Base-by-base conservation (phyloP, 2,113 vertebrate species). In the Cryptoleucopteryx plumbea region DNA sequence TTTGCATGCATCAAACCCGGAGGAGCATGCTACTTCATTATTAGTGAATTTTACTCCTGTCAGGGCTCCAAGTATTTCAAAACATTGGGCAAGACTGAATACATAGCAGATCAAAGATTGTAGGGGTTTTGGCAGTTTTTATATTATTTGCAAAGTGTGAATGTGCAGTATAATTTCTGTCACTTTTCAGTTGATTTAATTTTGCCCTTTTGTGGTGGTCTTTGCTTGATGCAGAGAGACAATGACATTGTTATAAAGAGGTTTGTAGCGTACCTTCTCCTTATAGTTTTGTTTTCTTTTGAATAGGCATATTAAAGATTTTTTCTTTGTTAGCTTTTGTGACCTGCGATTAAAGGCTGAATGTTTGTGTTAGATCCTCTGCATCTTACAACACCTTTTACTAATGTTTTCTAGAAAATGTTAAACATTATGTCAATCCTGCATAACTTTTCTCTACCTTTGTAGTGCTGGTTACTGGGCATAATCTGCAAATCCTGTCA, bases 401-500 rank as follows among this genome's bases (percentile, higher is more conserved):
- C 40, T 91, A 53, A 65, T 2, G 1, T 80, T 80, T 68, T 27
- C 67, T 80, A 61, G 20, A 81, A 91, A 86, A 90, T 61, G 48
- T 52, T 88, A 61, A 88, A 66, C 20, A 4, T 63, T 55, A 29
- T 73, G 34, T 72, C 53, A 91, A 8, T 63, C n/a, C 86, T 83
- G 40, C 23, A 19, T 94, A 52, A 92, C 42, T 88, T 88, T 62
- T 74, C 43, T 66, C 18, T 72, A 18, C 53, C 67, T 91, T 80
- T 68, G 48, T 88, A 42, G 10, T 73, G 34, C 48, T 75, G 59
- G 45, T 93, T 86, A 83, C 58, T 83, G 63, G 68, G 48, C 42
- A 43, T 82, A 91, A 61, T 93, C 63, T 89, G 63, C 63, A 94
- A 96, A 93, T 94, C 63, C 14, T 88, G 68, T 77, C 83, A 81